Evolutionary conservation across 2,888 invertebrate species (phyloP), one percentile per base, ranked within the genome.

Genomic region (Polyploca ridens): DNA sequence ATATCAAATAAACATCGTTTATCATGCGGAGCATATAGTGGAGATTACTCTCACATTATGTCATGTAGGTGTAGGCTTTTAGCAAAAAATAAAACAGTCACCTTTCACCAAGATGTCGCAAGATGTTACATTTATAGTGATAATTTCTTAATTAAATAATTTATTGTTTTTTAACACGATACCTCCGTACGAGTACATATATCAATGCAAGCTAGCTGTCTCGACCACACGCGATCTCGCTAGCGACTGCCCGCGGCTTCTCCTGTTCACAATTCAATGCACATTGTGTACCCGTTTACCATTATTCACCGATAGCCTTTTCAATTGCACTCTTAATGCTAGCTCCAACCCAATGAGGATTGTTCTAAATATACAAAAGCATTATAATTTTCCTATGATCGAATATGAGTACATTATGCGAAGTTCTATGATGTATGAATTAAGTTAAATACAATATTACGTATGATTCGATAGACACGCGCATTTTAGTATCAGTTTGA

Each of bases 271-370:
- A 71, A 65, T 74, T 88, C 82, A 89, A 89, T 90, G 84, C 83
- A 77, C 86, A 90, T 90, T 92, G 90, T 90, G 76, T 75, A 70
- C 11, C 41, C 65, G 66, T 35, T 60, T 69, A 68, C 80, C 78
- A 84, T 86, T 85, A 85, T 86, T 81, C 75, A 81, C 74, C 83
- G 83, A 86, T 88, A 82, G 85, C 81, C 81, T 80, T 86, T 90
- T 88, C 88, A 90, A 90, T 86, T 85, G 85, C 75, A 71, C 76
- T 81, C 73, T 74, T 74, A 71, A 67, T 76, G 69, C 75, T 67
- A 69, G 67, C 68, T 74, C 67, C 64, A 61, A 19, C 11, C 38
- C 41, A 54, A 64, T 69, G 68, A 61, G 65, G 73, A 81, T 83
- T 84, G 79, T 82, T 76, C 74, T 79, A 79, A 81, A 78, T 79